These are phyloP conservation scores for Caenorhabditis japonica DNA, from an alignment of 2,888 invertebrate species.

Conservation along the genomic window DNA sequence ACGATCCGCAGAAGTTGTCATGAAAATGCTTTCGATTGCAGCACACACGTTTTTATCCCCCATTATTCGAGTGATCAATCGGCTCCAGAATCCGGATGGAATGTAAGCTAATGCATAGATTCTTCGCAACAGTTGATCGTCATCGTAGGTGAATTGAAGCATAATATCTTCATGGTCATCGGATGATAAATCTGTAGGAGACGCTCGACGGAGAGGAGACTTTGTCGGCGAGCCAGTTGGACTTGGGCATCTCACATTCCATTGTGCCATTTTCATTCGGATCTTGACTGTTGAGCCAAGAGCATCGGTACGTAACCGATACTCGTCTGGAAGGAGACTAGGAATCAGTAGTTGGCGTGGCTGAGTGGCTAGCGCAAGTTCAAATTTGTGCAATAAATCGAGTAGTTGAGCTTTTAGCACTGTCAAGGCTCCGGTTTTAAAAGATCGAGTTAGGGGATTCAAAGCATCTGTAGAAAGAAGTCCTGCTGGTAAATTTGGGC, in stretches of 20 bases:
- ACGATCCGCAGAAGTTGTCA: slow-evolving; percentile 52
- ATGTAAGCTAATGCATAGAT: slow-evolving; percentile 88
- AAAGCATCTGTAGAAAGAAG: slow-evolving; percentile 56
- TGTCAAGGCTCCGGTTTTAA: slow-evolving; percentile 38
- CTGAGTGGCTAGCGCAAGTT: slow-evolving; percentile 94
- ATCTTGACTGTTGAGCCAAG: slow-evolving; percentile 77
- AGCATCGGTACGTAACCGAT: slow-evolving; percentile 80
- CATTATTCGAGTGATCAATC: slow-evolving; percentile 85
- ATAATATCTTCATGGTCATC: slow-evolving; percentile 33
- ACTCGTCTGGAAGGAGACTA: slow-evolving; percentile 88
- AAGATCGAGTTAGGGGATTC: slow-evolving; percentile 36
- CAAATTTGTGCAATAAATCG: slow-evolving; percentile 62
- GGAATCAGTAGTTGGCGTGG: slow-evolving; percentile 90
- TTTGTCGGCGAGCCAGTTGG: slow-evolving; percentile 38
- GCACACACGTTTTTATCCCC: slow-evolving; percentile 66
- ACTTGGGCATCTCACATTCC: slow-evolving; percentile 47
- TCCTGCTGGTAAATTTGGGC: slow-evolving; percentile 48
- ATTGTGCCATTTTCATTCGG: slow-evolving; percentile 59
- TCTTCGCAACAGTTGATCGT: slow-evolving; percentile 72
- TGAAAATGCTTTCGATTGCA: slow-evolving; percentile 57
- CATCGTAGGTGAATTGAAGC: slow-evolving; percentile 54
- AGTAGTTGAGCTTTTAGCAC: slow-evolving; percentile 49
- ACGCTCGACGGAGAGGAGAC: slow-evolving; percentile 23
- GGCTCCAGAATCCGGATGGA: slow-evolving; percentile 97
- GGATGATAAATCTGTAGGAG: slow-evolving; percentile 1